Evolutionary conservation across 2,888 invertebrate genomes (phyloP).

Genomic region (Esperia sulphurella): DNA sequence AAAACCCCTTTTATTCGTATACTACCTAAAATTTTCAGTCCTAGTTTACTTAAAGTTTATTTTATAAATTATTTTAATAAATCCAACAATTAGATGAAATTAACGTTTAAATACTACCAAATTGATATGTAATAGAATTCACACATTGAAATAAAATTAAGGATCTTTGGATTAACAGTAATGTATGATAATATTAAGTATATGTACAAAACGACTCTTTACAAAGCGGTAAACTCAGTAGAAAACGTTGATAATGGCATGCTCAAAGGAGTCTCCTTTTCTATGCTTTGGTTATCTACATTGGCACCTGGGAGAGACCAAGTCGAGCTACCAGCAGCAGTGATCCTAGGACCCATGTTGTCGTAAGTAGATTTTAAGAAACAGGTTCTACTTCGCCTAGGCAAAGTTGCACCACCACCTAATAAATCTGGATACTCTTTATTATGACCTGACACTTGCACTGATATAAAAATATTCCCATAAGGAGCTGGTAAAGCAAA

Average conservation of each 20-base stretch:
- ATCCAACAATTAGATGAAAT: conserved; percentile 13
- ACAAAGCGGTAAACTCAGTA: conserved; percentile 72
- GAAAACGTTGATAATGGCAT: conserved; percentile 64
- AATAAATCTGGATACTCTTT: conserved; percentile 90
- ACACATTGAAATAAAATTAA: conserved; percentile 4
- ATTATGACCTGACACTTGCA: conserved; percentile 84
- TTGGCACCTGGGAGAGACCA: conserved; percentile 86
- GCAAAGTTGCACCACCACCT: conserved; percentile 70
- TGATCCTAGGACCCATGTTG: conserved; percentile 93
- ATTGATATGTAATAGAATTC: conserved; percentile 40
- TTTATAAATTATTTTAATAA: conserved; percentile 10
- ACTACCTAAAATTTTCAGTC: conserved; percentile 23
- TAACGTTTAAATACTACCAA: conserved; percentile 21
- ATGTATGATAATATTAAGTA: not conserved
- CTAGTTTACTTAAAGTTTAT: conserved; percentile 11
- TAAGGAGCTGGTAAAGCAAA: conserved; percentile 71
- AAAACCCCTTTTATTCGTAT: conserved; percentile 19
- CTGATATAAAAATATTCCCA: conserved; percentile 92
- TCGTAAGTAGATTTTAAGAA: conserved; percentile 87
- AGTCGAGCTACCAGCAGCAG: conserved; percentile 92
- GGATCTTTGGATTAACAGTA: not conserved
- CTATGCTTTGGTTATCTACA: conserved; percentile 37
- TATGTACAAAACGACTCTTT: conserved; percentile 1
- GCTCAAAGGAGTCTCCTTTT: conserved; percentile 37
- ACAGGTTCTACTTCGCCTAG: conserved; percentile 71